Evolutionary conservation across 2,888 invertebrate genomes (phyloP), one percentile per base, ranked within the genome.

Genomic region (Julus scanicus): DNA sequence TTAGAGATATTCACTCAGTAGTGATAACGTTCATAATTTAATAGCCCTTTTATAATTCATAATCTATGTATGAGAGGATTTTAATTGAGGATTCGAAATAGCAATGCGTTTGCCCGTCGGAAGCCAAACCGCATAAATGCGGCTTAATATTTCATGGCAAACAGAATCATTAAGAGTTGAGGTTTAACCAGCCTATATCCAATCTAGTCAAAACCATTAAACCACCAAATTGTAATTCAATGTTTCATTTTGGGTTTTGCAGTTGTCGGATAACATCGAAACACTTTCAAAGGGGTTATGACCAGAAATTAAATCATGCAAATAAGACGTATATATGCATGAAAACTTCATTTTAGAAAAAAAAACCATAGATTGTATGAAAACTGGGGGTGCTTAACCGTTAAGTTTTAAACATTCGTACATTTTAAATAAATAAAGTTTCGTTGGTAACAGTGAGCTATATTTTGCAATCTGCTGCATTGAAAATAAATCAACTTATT

Each of bases 101-200:
- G n/a, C 17, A 63, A 63, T 63, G 17, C n/a, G n/a, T 63, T n/a
- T n/a, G 63, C 63, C 63, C 17, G 6, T 17, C 63, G 63, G 63
- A 63, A 63, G 63, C 17, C 20, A n/a, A 63, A 63, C 20, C 63
- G n/a, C 63, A 63, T 17, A 63, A 17, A n/a, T n/a, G n/a, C 63
- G 63, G 63, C 17, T 63, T n/a, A 63, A 63, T 63, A 63, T 63
- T n/a, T 63, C 63, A 63, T 6, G 63, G 63, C 63, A n/a, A n/a
- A 8, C 63, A 63, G 63, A n/a, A n/a, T 63, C 53, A 15, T 9
- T 53, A 53, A 15, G 53, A 53, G 53, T 53, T 11, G 11, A 53
- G 53, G 15, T 53, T 53, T 53, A 9, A 53, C 13, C 53, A 53
- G n/a, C n/a, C n/a, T n/a, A n/a, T n/a, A 4, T 17, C 57, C 57